Base-by-base conservation (phyloP, 92 coral and sea anemone genomes). In the Paramuricea clavata region DNA sequence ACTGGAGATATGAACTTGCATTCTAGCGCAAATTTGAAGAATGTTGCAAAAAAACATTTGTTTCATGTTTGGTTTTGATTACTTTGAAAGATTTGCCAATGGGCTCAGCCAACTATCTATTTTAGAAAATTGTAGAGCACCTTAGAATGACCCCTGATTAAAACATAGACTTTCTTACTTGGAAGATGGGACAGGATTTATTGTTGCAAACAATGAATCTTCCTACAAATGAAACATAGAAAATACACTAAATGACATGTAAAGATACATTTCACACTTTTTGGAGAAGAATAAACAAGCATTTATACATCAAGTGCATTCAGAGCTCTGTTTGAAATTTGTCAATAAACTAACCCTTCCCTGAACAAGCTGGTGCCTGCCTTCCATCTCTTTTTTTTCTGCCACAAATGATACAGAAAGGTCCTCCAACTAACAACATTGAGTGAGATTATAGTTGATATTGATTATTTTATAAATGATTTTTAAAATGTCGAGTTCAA, bases 361-460 rank as follows among this genome's bases (percentile, higher is more conserved):
- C 81, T 94, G 95, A 25, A 97, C 99, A 15, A 97, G 89, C 5
- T 95, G 91, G 82, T 97, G 99, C 42, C 99, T 86, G 73, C 95
- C 97, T 60, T 97, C 99, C 99, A 97, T 97, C 43, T 94, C 98
- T 84, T 97, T 97, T 83, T 94, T 94, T 39, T 97, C 97, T 43
- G 93, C 94, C 13, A 92, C 91, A 70, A 93, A 94, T 86, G 90
- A 93, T 5, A 78, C 81, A 15, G 98, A 94, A 67, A 97, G 62
- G 10, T 91, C 89, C 44, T 93, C 94, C 78, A 97, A 83, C 99
- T 96, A 33, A 13, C 16, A 30, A 62, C 0, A 2, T 9, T 8
- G 0, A 21, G 62, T 5, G 12, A 42, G 76, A 41, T 13, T 3
- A 80, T 32, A 47, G 16, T 54, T 61, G 67, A 22, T 71, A 10